Percentiles rank a stretch among this genome's conserved stretches.
These are phyloP conservation scores for Hyperoplus immaculatus DNA, from an alignment of 2,797 vertebrate genomes.

Conservation along the genomic window DNA sequence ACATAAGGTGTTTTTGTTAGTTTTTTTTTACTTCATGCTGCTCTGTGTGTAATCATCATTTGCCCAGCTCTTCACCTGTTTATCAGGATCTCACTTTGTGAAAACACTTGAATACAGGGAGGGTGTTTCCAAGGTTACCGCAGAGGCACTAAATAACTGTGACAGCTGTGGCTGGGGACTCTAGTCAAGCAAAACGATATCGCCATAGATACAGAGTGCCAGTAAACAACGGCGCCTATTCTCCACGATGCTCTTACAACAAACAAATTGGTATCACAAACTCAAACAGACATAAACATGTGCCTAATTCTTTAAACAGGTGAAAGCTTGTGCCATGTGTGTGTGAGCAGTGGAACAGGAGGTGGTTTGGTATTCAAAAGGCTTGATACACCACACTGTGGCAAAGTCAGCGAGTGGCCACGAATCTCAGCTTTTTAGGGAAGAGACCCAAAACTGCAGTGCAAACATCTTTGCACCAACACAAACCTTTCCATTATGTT, in stretches of 20 bases:
- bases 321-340: constrained; percentile 16
- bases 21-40: constrained; percentile 39
- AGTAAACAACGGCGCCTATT: constrained; percentile 69
- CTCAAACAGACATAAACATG: constrained; percentile 28
- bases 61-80: constrained; percentile 74
- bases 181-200: constrained; percentile 78
- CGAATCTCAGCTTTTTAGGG: constrained; percentile 48
- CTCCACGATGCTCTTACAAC: constrained; percentile 40
- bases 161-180: constrained; percentile 81
- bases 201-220: constrained; percentile 70
- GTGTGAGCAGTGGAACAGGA: constrained; percentile 22
- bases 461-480: constrained; percentile 17
- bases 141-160: constrained; percentile 81
- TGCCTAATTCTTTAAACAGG: constrained; percentile 33
- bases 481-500: constrained; percentile 67
- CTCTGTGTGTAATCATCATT: constrained; percentile 54
- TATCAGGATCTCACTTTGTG: constrained; percentile 71
- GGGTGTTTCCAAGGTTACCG: constrained; percentile 84
- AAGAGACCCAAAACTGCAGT: constrained; percentile 43
- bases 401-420: constrained; percentile 26
- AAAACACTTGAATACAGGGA: constrained; percentile 70
- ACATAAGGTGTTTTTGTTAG: constrained; percentile 38
- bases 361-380: constrained; percentile 28
- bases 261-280: constrained; percentile 59
- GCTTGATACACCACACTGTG: constrained; percentile 25